These are phyloP conservation scores for Caranx melampygus DNA, from an alignment of 2,113 vertebrate genomes.

Conservation along the genomic window DNA sequence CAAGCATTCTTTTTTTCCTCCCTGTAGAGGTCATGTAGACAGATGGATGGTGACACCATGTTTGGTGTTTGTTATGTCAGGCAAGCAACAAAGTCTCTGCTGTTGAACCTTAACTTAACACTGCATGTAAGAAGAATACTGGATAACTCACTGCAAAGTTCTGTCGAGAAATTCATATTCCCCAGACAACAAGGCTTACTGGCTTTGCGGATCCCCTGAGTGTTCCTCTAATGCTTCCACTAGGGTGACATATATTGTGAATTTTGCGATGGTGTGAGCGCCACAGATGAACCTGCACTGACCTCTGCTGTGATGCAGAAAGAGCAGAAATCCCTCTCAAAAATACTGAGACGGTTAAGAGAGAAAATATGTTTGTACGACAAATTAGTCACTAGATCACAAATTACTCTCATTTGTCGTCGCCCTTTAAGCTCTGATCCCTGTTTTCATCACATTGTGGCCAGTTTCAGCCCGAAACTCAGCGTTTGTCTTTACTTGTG, in stretches of 20 bases:
- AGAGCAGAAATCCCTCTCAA: background rate
- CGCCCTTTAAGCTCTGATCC: background rate
- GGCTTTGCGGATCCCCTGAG: background rate
- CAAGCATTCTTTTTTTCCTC: background rate
- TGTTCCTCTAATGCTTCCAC: background rate
- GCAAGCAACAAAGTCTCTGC: background rate
- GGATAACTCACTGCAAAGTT: background rate
- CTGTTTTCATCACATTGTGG: background rate
- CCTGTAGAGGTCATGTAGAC: background rate
- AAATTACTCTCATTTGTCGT: background rate
- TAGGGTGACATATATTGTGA: background rate
- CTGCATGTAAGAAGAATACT: background rate
- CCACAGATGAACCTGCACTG: background rate
- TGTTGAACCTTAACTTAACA: too few species aligned
- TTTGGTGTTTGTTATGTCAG: background rate
- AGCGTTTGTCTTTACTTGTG: too few species aligned
- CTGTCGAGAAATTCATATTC: background rate
- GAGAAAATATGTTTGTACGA: too few species aligned
- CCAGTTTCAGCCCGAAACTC: background rate
- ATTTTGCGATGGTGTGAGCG: background rate
- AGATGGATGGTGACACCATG: background rate
- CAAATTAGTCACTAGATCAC: background rate
- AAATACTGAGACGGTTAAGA: too few species aligned
- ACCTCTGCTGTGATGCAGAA: background rate
- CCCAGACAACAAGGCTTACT: background rate